These are phyloP conservation scores for Mesochorus sp. DNA, from an alignment of 2,888 invertebrate genomes.

Conservation along the genomic window DNA sequence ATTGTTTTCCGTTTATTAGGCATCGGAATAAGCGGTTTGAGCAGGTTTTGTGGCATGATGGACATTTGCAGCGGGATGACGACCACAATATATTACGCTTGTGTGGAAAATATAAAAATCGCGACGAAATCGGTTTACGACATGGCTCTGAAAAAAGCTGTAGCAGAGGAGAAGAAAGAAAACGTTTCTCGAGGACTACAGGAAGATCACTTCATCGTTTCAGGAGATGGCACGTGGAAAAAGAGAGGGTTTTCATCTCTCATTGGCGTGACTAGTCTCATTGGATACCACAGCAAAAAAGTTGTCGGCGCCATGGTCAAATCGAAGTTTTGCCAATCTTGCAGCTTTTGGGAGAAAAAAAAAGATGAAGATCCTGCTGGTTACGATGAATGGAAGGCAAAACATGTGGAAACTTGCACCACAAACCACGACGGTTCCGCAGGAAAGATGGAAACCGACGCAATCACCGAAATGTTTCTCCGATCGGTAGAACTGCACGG, in stretches of 20 bases:
- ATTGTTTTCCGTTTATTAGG: conserved; percentile 44
- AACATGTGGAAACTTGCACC: neutral
- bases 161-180: conserved; percentile 31
- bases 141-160: conserved; percentile 25
- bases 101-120: conserved; percentile 12
- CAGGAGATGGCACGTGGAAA: conserved; percentile 55
- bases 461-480: conserved; percentile 36
- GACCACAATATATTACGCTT: conserved; percentile 16
- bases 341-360: conserved; percentile 20
- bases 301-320: conserved; percentile 43
- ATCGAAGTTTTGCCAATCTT: conserved; percentile 30
- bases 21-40: conserved; percentile 39
- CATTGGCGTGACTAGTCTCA: conserved; percentile 62
- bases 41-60: conserved; percentile 16
- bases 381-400: conserved; percentile 41
- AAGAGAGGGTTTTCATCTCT: conserved; percentile 63
- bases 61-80: conserved; percentile 7
- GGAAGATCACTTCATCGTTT: conserved; percentile 51
- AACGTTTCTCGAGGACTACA: conserved; percentile 17
- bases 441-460: conserved; percentile 43
- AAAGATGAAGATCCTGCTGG: conserved; percentile 24
- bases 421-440: conserved; percentile 18
- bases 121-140: conserved; percentile 14
- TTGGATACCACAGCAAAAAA: conserved; percentile 55
- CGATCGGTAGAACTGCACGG: conserved; percentile 34